Conservation (phyloP, 2,888 invertebrate genomes). For the Habroteleia sp. region DNA sequence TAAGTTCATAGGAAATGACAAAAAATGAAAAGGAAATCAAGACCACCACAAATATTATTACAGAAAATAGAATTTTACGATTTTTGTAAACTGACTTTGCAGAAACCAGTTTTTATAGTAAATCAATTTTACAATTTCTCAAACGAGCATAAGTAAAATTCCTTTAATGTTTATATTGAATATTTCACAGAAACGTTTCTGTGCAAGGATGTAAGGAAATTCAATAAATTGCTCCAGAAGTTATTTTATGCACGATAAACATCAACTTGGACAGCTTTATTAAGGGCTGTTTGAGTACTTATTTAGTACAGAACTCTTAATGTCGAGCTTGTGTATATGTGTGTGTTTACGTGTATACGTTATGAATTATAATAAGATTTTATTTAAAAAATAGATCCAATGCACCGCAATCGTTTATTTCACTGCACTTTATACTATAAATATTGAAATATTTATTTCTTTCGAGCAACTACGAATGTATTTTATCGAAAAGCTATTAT, state of each 20-base stretch:
- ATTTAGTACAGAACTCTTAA: no score
- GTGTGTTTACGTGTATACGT: neutral
- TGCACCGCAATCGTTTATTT: no score
- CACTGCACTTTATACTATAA: no score
- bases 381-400: no score
- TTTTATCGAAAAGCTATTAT: neutral
- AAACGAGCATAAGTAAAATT: conserved; percentile 3
- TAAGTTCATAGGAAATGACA: no score
- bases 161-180: conserved; percentile 7
- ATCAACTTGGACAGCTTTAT: conserved; percentile 2
- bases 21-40: neutral
- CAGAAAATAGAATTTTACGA: neutral
- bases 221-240: conserved; percentile 3
- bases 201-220: conserved; percentile 1
- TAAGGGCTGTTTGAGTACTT: neutral
- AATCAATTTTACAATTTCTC: conserved; percentile 4
- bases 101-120: conserved; percentile 1
- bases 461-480: neutral
- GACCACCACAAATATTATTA: no score
- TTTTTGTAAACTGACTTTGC: neutral
- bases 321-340: no score
- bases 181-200: neutral
- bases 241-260: neutral
- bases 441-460: neutral
- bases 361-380: no score